Evolutionary conservation across 2,797 vertebrate genomes (phyloP).

Genomic region (Diplodus puntazzo): DNA sequence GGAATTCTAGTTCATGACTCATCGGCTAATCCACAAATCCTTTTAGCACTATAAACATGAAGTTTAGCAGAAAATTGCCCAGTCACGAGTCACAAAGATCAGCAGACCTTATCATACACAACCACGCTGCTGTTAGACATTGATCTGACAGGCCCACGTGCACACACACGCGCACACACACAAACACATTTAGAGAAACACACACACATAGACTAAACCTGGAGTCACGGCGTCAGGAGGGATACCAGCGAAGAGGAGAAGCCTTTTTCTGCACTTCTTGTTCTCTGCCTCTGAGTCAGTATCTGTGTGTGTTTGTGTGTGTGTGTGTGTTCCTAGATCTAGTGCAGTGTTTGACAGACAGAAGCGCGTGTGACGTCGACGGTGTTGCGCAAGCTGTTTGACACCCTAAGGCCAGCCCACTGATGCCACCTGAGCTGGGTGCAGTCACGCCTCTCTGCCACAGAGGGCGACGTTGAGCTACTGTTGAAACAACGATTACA

Average conservation of each 20-base stretch:
- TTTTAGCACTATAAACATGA: neutral
- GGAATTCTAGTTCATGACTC: neutral
- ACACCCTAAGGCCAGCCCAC: conserved; percentile 54
- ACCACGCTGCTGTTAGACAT: neutral
- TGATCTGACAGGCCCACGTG: conserved; percentile 18
- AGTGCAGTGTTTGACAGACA: conserved; percentile 50
- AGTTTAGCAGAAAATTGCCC: conserved; percentile 46
- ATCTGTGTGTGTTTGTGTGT: conserved; percentile 31
- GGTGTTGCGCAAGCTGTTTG: conserved; percentile 83
- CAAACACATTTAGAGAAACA: conserved; percentile 35
- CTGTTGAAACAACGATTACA: neutral
- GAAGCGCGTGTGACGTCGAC: conserved; percentile 58
- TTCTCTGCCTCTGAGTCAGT: conserved; percentile 22
- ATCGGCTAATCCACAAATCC: neutral
- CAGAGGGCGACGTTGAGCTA: conserved; percentile 47
- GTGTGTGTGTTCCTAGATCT: conserved; percentile 35
- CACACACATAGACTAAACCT: conserved; percentile 61
- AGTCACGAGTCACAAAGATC: conserved; percentile 47
- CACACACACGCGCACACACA: conserved; percentile 15
- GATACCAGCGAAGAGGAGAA: conserved; percentile 43
- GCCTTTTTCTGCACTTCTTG: conserved; percentile 43
- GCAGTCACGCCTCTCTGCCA: conserved; percentile 42
- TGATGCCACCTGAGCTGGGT: conserved; percentile 46
- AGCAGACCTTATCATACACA: conserved; percentile 39
- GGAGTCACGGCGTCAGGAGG: conserved; percentile 59